These are phyloP conservation scores for Thymelicus sylvestris DNA, from an alignment of 2,888 invertebrate species.

Conservation along the genomic window DNA sequence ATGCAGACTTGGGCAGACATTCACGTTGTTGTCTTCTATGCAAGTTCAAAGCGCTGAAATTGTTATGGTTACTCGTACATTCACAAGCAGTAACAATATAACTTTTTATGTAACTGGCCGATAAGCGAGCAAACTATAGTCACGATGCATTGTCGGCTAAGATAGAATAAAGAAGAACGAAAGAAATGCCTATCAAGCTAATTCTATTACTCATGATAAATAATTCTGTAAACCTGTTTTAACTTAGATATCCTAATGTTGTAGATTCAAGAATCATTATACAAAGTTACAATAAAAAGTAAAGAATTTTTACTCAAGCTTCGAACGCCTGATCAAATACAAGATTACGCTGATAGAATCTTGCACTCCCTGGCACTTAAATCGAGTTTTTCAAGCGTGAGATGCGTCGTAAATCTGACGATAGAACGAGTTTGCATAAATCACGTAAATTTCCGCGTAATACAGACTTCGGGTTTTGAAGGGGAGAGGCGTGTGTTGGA, in stretches of 20 bases:
- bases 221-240: too few relatives aligned
- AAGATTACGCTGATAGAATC: neutral
- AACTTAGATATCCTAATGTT: too few relatives aligned
- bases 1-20: neutral
- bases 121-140: too few relatives aligned
- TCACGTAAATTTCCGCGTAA: conserved; percentile 34
- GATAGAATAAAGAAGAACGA: neutral
- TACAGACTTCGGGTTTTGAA: conserved; percentile 26
- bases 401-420: conserved; percentile 19
- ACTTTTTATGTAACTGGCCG: too few relatives aligned
- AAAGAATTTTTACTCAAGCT: neutral
- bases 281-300: neutral
- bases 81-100: too few relatives aligned
- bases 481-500: conserved; percentile 26
- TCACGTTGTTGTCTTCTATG: neutral
- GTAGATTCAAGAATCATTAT: too few relatives aligned
- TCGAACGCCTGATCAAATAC: neutral
- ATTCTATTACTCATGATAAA: too few relatives aligned
- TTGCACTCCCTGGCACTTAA: too few relatives aligned
- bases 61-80: neutral
- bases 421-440: conserved; percentile 27
- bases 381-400: conserved; percentile 4
- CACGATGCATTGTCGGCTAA: too few relatives aligned
- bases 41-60: neutral
- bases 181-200: too few relatives aligned